Conservation (phyloP, 2,113 vertebrate species). For the Phalacrocorax carbo region DNA sequence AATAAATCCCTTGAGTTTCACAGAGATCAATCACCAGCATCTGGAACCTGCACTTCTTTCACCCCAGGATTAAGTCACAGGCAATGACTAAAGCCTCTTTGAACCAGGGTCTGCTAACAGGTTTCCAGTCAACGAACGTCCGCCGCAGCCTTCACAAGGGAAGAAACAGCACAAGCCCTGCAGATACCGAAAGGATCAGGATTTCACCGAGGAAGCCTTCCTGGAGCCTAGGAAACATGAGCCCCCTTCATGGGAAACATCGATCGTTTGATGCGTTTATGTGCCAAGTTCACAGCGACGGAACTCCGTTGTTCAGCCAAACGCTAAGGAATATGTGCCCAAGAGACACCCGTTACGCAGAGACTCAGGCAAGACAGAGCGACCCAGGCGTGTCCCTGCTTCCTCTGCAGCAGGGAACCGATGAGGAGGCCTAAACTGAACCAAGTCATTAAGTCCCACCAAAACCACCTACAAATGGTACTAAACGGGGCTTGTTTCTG, state of each 20-base stretch:
- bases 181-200: not conserved
- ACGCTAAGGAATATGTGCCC: accelerated
- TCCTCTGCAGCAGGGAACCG: not conserved
- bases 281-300: not conserved
- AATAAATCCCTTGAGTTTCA: not conserved
- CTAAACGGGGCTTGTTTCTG: not conserved
- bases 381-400: not conserved
- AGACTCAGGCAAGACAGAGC: accelerated
- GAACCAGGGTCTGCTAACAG: not conserved
- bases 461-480: not conserved
- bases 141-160: not conserved
- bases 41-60: not conserved
- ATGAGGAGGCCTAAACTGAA: not conserved
- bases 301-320: accelerated
- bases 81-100: not conserved
- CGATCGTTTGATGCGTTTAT: accelerated
- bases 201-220: not conserved
- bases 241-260: not conserved
- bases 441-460: not conserved
- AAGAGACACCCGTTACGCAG: not conserved
- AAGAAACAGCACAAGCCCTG: not conserved
- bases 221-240: not conserved
- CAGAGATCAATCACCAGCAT: not conserved
- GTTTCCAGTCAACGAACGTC: not conserved
- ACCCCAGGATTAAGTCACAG: not conserved